These are phyloP conservation scores for Lepus europaeus DNA, from an alignment of 2,113 vertebrate species.

Conservation along the genomic window DNA sequence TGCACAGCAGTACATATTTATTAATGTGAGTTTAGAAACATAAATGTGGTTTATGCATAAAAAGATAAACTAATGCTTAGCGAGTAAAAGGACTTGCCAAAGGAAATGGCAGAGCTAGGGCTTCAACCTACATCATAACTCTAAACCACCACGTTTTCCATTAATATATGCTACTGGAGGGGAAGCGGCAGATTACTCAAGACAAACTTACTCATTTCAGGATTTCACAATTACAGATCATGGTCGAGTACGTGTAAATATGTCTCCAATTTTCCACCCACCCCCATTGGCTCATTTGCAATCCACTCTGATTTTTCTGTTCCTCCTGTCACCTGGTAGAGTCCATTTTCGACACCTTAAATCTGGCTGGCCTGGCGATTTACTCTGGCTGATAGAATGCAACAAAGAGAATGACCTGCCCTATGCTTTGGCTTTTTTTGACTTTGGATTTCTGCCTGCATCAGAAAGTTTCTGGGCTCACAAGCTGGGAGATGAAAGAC, in stretches of 20 bases:
- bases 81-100: constrained; percentile 5
- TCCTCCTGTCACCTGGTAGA: not conserved
- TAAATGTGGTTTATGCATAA: no score
- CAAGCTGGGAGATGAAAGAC: not conserved
- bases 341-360: not conserved
- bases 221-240: not conserved
- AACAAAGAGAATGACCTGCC: not conserved
- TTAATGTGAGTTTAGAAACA: no score
- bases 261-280: not conserved
- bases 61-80: constrained; percentile 2
- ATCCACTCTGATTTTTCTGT: not conserved
- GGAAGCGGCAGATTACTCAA: not conserved
- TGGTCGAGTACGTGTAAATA: not conserved
- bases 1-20: no score
- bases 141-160: not conserved
- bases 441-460: not conserved
- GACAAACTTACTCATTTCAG: not conserved
- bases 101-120: not conserved
- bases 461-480: not conserved
- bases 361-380: not conserved
- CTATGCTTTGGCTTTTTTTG: not conserved
- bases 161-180: not conserved
- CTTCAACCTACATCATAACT: not conserved
- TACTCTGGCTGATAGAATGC: not conserved
- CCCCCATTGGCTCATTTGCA: no score